phyloP scores from a whole-genome alignment of 2,888 invertebrate genomes.

The Harpalus rubripes region DNA sequence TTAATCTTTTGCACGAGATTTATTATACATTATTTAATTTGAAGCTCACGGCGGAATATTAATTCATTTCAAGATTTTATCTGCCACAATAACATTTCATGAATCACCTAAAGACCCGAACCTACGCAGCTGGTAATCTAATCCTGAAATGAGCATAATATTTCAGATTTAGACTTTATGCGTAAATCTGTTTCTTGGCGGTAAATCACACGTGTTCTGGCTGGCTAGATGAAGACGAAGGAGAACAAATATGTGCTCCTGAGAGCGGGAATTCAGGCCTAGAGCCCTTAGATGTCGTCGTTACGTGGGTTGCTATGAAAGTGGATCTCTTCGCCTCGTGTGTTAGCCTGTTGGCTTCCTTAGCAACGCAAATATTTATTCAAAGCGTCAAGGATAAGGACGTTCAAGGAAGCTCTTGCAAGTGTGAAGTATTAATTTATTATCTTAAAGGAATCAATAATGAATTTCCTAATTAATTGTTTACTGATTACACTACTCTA shows the following conservation, averaged over 20 bases:
- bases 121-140: background rate
- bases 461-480: too few species aligned
- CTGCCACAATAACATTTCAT: too few species aligned
- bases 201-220: background rate
- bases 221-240: constrained; percentile 22
- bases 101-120: too few species aligned
- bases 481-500: too few species aligned
- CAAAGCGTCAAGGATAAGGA: constrained; percentile 1
- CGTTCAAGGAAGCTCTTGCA: background rate
- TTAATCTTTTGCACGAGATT: too few species aligned
- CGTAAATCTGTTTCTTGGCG: background rate
- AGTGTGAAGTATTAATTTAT: too few species aligned
- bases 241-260: constrained; percentile 35
- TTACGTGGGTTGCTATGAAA: constrained; percentile 22
- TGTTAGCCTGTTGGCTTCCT: too few species aligned
- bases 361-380: constrained; percentile 30
- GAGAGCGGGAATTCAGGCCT: constrained; percentile 30
- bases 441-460: too few species aligned
- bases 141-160: background rate
- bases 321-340: constrained; percentile 17
- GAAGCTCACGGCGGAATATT: too few species aligned
- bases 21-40: too few species aligned
- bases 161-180: background rate
- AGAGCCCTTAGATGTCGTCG: constrained; percentile 24
- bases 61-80: too few species aligned